Evolutionary conservation across 2,797 vertebrate species (phyloP).

Genomic region (Pelodytes ibericus): DNA sequence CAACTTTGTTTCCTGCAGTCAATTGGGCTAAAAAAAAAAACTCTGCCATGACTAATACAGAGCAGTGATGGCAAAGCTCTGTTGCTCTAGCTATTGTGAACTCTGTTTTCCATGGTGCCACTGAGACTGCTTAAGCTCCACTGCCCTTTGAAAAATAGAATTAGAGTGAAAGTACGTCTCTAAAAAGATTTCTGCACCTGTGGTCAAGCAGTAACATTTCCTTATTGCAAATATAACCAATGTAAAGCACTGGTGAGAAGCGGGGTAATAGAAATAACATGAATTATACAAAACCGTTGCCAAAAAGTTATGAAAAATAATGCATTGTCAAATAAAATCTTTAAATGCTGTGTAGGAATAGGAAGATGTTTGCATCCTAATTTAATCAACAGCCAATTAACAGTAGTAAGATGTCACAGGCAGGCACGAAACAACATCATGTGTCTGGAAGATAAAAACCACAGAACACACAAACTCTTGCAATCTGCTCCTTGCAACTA

Average conservation of each 20-base stretch:
- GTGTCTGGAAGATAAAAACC: constrained; percentile 23
- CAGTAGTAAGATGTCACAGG: constrained; percentile 27
- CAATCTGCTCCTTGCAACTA: constrained; percentile 44
- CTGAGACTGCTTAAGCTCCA: too few species aligned
- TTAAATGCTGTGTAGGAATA: background rate
- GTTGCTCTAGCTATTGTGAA: too few species aligned
- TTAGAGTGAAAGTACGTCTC: too few species aligned
- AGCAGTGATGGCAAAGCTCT: too few species aligned
- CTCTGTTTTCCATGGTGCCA: too few species aligned
- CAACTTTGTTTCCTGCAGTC: too few species aligned
- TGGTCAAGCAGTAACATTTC: too few species aligned
- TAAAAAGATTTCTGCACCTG: too few species aligned
- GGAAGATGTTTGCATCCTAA: constrained; percentile 32
- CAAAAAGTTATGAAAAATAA: constrained; percentile 13
- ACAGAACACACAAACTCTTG: constrained; percentile 18
- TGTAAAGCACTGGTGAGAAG: background rate
- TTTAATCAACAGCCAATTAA: constrained; percentile 41
- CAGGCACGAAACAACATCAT: constrained; percentile 13
- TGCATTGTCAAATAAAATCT: background rate
- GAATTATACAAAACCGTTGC: background rate
- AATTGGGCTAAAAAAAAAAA: too few species aligned
- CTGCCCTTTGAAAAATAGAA: too few species aligned
- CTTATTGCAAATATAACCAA: background rate
- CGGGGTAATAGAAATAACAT: background rate
- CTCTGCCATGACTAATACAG: too few species aligned